Conservation (phyloP, 2,888 invertebrate species). For the Tethea ocularis region DNA sequence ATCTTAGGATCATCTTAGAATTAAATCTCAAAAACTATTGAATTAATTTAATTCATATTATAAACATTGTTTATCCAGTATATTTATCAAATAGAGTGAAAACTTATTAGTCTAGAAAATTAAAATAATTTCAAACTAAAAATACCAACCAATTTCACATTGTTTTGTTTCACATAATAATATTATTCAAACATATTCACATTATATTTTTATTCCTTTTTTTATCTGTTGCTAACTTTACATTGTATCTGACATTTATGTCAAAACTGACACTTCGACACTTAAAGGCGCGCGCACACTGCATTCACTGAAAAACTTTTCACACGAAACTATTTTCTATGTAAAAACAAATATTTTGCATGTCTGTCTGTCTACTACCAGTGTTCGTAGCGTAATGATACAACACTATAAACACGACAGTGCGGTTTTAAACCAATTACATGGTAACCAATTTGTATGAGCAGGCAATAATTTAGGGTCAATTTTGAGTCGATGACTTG, state of each 20-base stretch:
- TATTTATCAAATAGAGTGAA: no score
- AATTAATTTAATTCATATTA: no score
- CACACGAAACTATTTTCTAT: background rate
- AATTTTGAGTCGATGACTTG: constrained; percentile 19
- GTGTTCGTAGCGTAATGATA: constrained; percentile 51
- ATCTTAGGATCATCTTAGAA: no score
- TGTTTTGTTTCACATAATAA: background rate
- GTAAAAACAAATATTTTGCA: constrained; percentile 14
- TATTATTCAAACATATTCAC: background rate
- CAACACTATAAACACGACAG: constrained; percentile 32
- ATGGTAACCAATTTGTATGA: constrained; percentile 51
- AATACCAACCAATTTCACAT: background rate
- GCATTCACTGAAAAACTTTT: background rate
- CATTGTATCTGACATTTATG: background rate
- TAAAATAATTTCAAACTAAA: no score
- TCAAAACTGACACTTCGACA: background rate
- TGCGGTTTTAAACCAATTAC: constrained; percentile 56
- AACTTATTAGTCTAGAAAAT: no score
- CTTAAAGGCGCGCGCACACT: background rate
- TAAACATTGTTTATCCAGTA: no score
- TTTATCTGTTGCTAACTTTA: background rate
- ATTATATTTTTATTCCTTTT: background rate
- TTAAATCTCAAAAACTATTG: no score
- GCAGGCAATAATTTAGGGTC: constrained; percentile 45
- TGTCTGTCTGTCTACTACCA: constrained; percentile 40